Percentiles rank a stretch among this genome's conserved stretches.
phyloP scores from a whole-genome alignment of 2,113 vertebrate genomes.

The Podarcis raffonei region DNA sequence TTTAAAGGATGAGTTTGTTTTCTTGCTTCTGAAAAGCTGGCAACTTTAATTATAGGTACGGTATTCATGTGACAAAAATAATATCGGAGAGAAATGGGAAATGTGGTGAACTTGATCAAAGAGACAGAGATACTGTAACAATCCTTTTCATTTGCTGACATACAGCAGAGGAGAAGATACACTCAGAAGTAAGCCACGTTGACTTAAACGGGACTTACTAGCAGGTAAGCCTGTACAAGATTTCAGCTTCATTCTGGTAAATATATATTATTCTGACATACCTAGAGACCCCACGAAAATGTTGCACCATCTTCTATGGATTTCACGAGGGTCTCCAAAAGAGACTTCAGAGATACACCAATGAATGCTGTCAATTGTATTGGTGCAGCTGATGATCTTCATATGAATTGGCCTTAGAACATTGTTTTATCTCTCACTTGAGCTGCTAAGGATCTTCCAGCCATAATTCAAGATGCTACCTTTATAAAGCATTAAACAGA shows the following conservation, averaged over 20 bases:
- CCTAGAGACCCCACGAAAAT: neutral
- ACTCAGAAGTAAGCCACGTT: no score
- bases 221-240: neutral
- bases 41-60: neutral
- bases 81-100: neutral
- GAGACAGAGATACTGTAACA: neutral
- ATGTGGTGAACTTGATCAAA: neutral
- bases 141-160: neutral
- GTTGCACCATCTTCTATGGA: neutral
- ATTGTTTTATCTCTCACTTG: neutral
- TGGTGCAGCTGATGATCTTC: neutral
- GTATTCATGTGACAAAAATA: neutral
- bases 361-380: neutral
- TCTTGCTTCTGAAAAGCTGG: neutral
- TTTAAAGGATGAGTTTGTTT: neutral
- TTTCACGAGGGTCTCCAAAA: neutral
- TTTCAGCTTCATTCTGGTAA: neutral
- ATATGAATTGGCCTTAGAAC: neutral
- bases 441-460: neutral
- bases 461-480: neutral
- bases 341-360: neutral
- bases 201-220: no score
- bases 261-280: neutral
- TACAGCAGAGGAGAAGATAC: no score
- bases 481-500: no score